phyloP scores from a whole-genome alignment of 2,113 vertebrate genomes.

The Phoenicopterus ruber region DNA sequence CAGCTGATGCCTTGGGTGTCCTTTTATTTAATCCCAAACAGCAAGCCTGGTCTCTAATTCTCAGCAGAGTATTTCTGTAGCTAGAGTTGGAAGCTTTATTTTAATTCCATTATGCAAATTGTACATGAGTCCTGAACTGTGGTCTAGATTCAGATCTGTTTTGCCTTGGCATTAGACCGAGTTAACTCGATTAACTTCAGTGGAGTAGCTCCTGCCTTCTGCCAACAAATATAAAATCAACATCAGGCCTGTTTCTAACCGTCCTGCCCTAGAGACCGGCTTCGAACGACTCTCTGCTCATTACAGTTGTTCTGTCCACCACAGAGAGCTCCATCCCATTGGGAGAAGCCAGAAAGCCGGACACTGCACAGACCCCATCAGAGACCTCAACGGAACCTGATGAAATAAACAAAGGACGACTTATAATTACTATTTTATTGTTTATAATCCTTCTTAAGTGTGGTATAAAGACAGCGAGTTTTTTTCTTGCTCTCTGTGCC shows the following conservation, averaged over 20 bases:
- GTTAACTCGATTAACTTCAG: neutral
- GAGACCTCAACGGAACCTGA: neutral
- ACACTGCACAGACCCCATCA: neutral
- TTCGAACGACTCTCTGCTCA: neutral
- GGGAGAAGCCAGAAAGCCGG: neutral
- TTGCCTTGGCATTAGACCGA: neutral
- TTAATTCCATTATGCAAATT: neutral
- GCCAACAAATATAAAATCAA: neutral
- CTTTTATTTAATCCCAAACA: neutral
- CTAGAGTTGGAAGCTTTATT: neutral
- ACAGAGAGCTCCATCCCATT: neutral
- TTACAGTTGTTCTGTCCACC: neutral
- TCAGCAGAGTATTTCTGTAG: neutral
- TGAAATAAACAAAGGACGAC: neutral
- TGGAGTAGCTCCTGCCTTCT: neutral
- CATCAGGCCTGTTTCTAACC: neutral
- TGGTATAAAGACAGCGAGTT: fast-evolving
- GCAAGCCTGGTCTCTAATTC: neutral
- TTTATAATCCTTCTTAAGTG: neutral
- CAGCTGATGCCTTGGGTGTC: neutral
- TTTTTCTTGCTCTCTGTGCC: neutral
- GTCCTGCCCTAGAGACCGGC: neutral
- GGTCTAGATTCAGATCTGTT: neutral
- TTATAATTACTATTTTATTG: neutral
- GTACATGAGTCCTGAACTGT: neutral